phyloP scores from a whole-genome alignment of 2,888 invertebrate species.

The Pedicia rivosa region DNA sequence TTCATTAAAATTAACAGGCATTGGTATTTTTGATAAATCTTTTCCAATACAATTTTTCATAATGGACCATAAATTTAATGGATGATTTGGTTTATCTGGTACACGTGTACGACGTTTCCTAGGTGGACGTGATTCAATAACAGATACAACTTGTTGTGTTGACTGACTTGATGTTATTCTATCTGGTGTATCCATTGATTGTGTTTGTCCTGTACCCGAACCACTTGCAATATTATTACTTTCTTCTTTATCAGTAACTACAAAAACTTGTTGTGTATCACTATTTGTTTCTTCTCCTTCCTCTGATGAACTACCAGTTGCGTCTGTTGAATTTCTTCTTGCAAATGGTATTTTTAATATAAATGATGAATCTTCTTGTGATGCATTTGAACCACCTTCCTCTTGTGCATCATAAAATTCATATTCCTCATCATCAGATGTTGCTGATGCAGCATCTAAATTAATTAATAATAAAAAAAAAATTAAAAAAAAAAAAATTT shows the following conservation, averaged over 20 bases:
- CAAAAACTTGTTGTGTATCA: slow-evolving; percentile 30
- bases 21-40: slow-evolving; percentile 97
- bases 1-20: slow-evolving; percentile 99
- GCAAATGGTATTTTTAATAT: slow-evolving; percentile 47
- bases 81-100: slow-evolving; percentile 86
- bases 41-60: slow-evolving; percentile 99
- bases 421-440: slow-evolving; percentile 53
- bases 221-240: slow-evolving; percentile 24
- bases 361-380: slow-evolving; percentile 35
- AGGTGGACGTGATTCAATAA: too few relatives aligned
- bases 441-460: slow-evolving; percentile 18
- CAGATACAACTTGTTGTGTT: too few relatives aligned
- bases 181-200: slow-evolving; percentile 15
- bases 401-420: slow-evolving; percentile 58
- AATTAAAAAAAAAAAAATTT: too few relatives aligned
- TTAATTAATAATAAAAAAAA: slow-evolving; percentile 9
- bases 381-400: slow-evolving; percentile 26
- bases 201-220: slow-evolving; percentile 33
- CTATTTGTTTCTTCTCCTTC: slow-evolving; percentile 33
- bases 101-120: slow-evolving; percentile 65
- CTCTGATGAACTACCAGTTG: slow-evolving; percentile 31
- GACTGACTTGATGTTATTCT: too few relatives aligned
- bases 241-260: neutral
- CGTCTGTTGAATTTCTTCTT: slow-evolving; percentile 13
- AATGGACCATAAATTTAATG: slow-evolving; percentile 94